These are phyloP conservation scores for Gryllus longicercus DNA, from an alignment of 2,888 invertebrate species.

Conservation along the genomic window DNA sequence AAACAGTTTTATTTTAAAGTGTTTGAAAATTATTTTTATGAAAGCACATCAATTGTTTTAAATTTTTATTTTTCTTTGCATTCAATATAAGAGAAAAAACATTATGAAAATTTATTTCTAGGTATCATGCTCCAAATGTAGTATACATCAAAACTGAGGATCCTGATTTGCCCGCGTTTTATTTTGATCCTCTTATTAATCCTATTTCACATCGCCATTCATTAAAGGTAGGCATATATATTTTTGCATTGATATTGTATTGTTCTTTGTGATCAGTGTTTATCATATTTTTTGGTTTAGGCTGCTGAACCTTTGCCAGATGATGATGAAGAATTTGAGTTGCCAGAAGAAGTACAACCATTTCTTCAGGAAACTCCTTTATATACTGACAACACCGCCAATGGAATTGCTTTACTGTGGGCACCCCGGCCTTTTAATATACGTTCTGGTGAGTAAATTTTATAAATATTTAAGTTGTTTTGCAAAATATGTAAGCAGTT, in stretches of 20 bases:
- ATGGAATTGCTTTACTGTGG: slow-evolving; percentile 95
- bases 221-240: slow-evolving; percentile 57
- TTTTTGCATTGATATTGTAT: not conserved
- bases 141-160: slow-evolving; percentile 99
- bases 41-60: not conserved
- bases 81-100: not conserved
- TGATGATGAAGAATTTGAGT: slow-evolving; percentile 89
- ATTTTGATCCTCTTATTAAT: slow-evolving; percentile 99
- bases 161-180: slow-evolving; percentile 98
- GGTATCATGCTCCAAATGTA: slow-evolving; percentile 99
- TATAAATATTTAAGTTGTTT: not conserved
- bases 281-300: slow-evolving; percentile 41
- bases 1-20: not conserved
- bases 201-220: slow-evolving; percentile 95
- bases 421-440: slow-evolving; percentile 97
- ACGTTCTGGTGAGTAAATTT: slow-evolving; percentile 66
- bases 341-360: slow-evolving; percentile 87
- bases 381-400: slow-evolving; percentile 98
- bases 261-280: slow-evolving; percentile 18
- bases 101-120: slow-evolving; percentile 46
- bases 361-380: slow-evolving; percentile 92
- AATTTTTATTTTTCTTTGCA: slow-evolving; percentile 25
- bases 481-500: too few species aligned
- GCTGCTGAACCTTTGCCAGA: slow-evolving; percentile 82
- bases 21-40: not conserved